Evolutionary conservation across 2,113 vertebrate genomes (phyloP).

Genomic region (Progne subis): DNA sequence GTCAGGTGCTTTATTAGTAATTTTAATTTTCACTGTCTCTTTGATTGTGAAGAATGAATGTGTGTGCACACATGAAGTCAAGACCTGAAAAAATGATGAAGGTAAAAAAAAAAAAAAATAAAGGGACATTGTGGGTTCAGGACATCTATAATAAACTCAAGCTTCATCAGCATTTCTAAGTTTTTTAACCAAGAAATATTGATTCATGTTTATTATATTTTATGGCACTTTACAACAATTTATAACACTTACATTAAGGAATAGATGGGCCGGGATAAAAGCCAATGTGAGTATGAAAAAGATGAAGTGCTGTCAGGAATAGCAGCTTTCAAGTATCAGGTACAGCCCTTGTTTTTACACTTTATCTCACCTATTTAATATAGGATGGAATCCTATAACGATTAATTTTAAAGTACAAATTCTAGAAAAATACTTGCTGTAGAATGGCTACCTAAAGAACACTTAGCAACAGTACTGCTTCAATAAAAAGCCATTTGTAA

Average conservation of each 20-base stretch:
- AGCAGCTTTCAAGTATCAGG: conserved; percentile 68
- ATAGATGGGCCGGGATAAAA: conserved; percentile 76
- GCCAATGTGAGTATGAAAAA: conserved; percentile 76
- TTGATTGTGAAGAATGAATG: conserved; percentile 38
- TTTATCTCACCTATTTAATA: conserved; percentile 58
- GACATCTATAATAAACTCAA: conserved; percentile 59
- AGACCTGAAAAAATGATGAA: conserved; percentile 12
- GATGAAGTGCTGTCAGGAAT: conserved; percentile 73
- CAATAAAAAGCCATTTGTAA: not conserved
- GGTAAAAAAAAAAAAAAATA: conserved; percentile 62
- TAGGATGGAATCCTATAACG: not conserved
- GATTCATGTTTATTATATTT: conserved; percentile 82
- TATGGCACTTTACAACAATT: conserved; percentile 79
- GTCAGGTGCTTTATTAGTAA: conserved; percentile 2
- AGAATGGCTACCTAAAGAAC: not conserved
- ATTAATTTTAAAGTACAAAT: conserved; percentile 38
- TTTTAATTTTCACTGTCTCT: conserved; percentile 33
- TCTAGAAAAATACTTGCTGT: not conserved
- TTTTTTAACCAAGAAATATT: conserved; percentile 82
- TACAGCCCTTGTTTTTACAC: conserved; percentile 64
- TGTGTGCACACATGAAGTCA: not conserved
- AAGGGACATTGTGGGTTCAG: conserved; percentile 54
- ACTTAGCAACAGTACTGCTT: not conserved
- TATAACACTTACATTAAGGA: conserved; percentile 82
- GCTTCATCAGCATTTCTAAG: conserved; percentile 78